A percentile compares a stretch with the other conserved stretches of the same genome.
Conservation (phyloP, 2,888 invertebrate genomes). For the Drosophila villosipedis region DNA sequence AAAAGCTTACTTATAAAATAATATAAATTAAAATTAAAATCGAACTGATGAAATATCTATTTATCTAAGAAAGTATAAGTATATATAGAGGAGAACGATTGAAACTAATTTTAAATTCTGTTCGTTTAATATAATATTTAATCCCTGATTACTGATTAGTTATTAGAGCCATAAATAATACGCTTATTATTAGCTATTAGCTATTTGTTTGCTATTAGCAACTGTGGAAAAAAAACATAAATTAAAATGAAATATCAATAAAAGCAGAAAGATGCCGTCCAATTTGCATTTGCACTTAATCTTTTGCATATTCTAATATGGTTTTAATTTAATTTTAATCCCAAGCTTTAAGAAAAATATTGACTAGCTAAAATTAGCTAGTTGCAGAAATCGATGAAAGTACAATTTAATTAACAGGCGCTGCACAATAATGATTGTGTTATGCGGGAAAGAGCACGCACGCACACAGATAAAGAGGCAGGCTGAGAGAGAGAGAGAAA, state of each 20-base stretch:
- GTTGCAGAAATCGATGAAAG: conserved; percentile 31
- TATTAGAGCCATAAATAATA: background rate
- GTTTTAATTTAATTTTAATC: background rate
- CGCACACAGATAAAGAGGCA: background rate
- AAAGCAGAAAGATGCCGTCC: background rate
- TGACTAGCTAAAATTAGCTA: background rate
- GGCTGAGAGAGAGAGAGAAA: background rate
- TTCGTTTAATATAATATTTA: background rate
- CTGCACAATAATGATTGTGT: conserved; percentile 36
- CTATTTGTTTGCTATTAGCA: too few relatives aligned
- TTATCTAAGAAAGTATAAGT: background rate
- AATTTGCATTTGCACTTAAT: background rate
- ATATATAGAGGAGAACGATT: fast-evolving
- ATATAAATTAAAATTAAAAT: background rate
- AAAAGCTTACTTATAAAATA: background rate
- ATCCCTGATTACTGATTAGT: background rate
- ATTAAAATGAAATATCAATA: background rate
- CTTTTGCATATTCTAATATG: background rate
- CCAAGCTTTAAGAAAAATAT: background rate
- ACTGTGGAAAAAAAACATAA: background rate
- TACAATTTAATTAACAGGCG: conserved; percentile 61
- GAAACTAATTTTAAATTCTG: background rate
- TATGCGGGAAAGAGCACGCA: background rate
- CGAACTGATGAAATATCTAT: background rate
- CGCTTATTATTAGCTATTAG: background rate